Conservation (phyloP, 2,888 invertebrate genomes). For the Hipparchia semele region DNA sequence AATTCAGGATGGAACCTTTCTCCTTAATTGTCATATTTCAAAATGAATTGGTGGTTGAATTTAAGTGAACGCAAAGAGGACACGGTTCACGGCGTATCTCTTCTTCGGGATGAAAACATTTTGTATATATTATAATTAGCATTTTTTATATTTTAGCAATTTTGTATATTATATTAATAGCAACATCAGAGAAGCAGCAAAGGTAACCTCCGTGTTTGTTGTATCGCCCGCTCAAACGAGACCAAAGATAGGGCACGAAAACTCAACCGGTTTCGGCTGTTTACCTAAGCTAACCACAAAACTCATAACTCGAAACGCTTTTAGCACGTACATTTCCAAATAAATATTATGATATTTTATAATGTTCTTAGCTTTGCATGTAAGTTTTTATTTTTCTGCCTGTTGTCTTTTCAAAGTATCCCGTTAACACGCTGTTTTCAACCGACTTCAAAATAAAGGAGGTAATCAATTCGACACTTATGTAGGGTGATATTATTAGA, state of each 20-base stretch:
- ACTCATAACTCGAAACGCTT: constrained; percentile 35
- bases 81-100: too few relatives aligned
- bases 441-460: too few relatives aligned
- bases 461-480: too few relatives aligned
- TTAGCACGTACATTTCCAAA: constrained; percentile 4
- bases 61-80: too few relatives aligned
- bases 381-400: background rate
- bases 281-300: constrained; percentile 55
- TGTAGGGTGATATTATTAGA: too few relatives aligned
- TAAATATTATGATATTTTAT: background rate
- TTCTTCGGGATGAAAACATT: too few relatives aligned
- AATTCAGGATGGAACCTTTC: too few relatives aligned
- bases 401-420: too few relatives aligned
- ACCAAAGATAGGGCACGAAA: constrained; percentile 80
- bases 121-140: background rate
- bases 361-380: background rate
- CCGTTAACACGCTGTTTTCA: too few relatives aligned
- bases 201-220: constrained; percentile 76
- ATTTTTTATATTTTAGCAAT: background rate
- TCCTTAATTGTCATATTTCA: too few relatives aligned
- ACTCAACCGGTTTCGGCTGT: constrained; percentile 52
- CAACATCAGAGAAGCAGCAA: constrained; percentile 68
- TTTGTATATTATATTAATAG: too few relatives aligned
- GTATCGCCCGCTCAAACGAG: constrained; percentile 59
- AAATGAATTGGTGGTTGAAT: too few relatives aligned